Evolutionary conservation across 2,888 invertebrate species (phyloP), one percentile per base, ranked within the genome.

Genomic region (Coenonympha arcania): DNA sequence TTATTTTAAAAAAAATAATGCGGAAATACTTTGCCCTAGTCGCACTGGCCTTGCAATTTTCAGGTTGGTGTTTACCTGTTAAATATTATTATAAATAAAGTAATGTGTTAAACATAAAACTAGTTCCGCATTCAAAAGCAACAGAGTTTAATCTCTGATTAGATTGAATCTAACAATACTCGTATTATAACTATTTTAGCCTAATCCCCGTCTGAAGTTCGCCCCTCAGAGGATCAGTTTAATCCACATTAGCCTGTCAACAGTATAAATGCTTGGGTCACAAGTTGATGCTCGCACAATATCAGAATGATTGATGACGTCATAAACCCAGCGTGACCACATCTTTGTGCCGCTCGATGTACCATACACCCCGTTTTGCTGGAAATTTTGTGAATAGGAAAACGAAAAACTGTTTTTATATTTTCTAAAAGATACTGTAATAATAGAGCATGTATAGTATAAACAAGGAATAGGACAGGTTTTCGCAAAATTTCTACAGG

Each of bases 221-320:
- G 46, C 40, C 52, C 59, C 56, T 59, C 50, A 60, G 52, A 55
- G 58, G 60, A 54, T 54, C 43, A 47, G 28, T 48, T 50, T 62
- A 59, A 64, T 61, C 60, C 57, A 48, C 53, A 61, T 57, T 56
- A 61, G 58, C 60, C 59, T 67, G 71, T 69, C 69, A 71, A 76
- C 72, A 70, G 69, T 54, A 68, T 73, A 54, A 52, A 63, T 59
- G 42, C 46, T 50, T 15, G 51, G 52, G 43, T 55, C 49, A 42
- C 52, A 50, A 54, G 70, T 75, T 77, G 76, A 73, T 74, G 76
- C 71, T 79, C 78, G 80, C 75, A 76, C 77, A 76, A 78, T 79
- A 80, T 79, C 75, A 69, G 62, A 65, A 70, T 82, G 81, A 82
- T 81, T 80, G 59, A 62, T 62, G 62, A 55, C 55, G 54, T 31